These are phyloP conservation scores for Lanistes nyassanus DNA, from an alignment of 1,140 invertebrate genomes.

Conservation along the genomic window DNA sequence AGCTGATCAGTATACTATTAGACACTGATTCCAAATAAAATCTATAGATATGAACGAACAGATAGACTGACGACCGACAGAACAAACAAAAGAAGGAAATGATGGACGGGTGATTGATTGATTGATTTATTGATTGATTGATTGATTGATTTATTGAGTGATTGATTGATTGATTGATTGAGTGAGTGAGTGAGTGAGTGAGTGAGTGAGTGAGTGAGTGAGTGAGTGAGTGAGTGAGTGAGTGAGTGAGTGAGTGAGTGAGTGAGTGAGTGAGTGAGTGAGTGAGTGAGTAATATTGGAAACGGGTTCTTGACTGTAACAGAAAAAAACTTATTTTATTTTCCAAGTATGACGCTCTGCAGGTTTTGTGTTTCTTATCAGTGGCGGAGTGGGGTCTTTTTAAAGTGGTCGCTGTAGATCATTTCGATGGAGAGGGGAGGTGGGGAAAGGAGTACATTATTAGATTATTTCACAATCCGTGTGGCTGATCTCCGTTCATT, in stretches of 20 bases:
- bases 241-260: slow-evolving; percentile 1
- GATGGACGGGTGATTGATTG: neutral
- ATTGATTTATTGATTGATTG: no score
- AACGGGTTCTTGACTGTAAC: slow-evolving; percentile 1
- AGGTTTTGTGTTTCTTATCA: no score
- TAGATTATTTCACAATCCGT: neutral
- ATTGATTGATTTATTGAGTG: no score
- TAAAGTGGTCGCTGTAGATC: no score
- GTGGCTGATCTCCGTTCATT: no score
- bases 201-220: neutral
- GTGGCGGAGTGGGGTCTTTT: no score
- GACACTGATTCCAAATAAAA: neutral
- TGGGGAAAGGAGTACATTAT: neutral
- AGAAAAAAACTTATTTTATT: no score
- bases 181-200: slow-evolving; percentile 1
- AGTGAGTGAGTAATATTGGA: neutral
- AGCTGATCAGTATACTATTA: neutral
- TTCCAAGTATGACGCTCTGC: no score
- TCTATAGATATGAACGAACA: neutral
- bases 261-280: slow-evolving; percentile 1
- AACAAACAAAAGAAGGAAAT: no score
- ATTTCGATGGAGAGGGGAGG: neutral
- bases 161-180: no score
- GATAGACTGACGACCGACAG: no score
- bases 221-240: slow-evolving; percentile 3